Evolutionary conservation across 2,888 invertebrate genomes (phyloP).

Genomic region (Ceratothoa steindachneri): DNA sequence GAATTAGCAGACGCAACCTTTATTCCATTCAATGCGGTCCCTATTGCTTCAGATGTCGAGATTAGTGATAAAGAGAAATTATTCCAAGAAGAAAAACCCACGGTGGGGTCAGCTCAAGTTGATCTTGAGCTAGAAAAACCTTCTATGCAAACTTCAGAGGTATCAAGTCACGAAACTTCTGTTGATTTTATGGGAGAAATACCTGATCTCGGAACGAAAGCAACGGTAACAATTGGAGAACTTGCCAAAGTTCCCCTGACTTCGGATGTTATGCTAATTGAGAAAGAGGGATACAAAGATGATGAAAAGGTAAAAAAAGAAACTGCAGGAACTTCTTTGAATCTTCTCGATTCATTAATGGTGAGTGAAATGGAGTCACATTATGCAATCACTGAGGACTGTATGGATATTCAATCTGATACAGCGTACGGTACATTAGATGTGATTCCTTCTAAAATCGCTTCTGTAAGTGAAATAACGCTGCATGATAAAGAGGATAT

Average conservation of each 20-base stretch:
- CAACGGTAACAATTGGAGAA: slow-evolving; percentile 16
- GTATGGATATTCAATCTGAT: neutral
- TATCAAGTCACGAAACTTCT: slow-evolving; percentile 51
- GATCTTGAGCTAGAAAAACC: slow-evolving; percentile 27
- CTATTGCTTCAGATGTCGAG: slow-evolving; percentile 50
- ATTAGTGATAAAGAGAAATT: slow-evolving; percentile 59
- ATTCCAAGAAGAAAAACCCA: slow-evolving; percentile 56
- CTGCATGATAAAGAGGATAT: slow-evolving; percentile 47
- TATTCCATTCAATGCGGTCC: slow-evolving; percentile 57
- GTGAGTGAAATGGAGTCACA: slow-evolving; percentile 48
- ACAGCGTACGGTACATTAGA: slow-evolving; percentile 28
- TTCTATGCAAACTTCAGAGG: slow-evolving; percentile 53
- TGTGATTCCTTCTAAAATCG: slow-evolving; percentile 33
- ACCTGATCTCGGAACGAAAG: slow-evolving; percentile 5
- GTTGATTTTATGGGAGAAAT: slow-evolving; percentile 51
- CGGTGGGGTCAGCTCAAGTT: slow-evolving; percentile 50
- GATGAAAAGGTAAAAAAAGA: neutral
- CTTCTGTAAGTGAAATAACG: slow-evolving; percentile 28
- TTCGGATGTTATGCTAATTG: slow-evolving; percentile 14
- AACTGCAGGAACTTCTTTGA: neutral
- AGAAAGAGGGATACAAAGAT: slow-evolving; percentile 12
- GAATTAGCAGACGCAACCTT: slow-evolving; percentile 50
- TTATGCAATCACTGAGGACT: neutral
- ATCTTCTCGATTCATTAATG: neutral
- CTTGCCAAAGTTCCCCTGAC: slow-evolving; percentile 1